Evolutionary conservation across 30 jellyfish, hydroid and myxozoan genomes (phyloP), one percentile per base, ranked within the genome.

Genomic region (Hydra vulgaris): DNA sequence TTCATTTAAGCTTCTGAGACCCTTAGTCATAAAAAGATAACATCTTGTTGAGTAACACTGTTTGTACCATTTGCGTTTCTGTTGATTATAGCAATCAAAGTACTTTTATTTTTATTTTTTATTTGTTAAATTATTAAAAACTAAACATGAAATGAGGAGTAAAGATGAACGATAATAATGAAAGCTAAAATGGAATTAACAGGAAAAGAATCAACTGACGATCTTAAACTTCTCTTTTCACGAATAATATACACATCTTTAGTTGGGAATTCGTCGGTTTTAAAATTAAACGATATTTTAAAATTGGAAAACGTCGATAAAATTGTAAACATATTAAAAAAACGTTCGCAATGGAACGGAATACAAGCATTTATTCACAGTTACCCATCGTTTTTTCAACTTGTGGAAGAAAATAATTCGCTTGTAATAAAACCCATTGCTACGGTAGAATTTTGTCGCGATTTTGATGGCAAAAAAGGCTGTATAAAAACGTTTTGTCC

Each of bases 381-480:
- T 40, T 80, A 84, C 71, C 71, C 83, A 56, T 70, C 86, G 54
- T 53, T 81, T 53, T 84, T 84, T 61, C 27, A 19, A 66, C 74
- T 84, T 7, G 26, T 86, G 18, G 83, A 81, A 26, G 92, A 88
- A 26, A 79, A 77, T 15, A 88, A 94, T n/a, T 24, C 78, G 16
- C 70, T 66, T 23, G 81, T 85, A 24, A 71, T 90, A 7, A 83
- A 79, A 40, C 82, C 98, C 18, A 81, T 86, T 26, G 90, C 81
- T 18, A 83, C 78, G 26, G 87, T 91, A 18, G 96, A 91, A 70
- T 91, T 91, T 80, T 91, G 98, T 74, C 86, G 92, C 21, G 85
- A 79, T 71, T 91, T 91, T 71, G 96, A 91, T 54, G 87, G 98
- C 56, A 91, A 91, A 53, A 86, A 80, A 55, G 96, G 96, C 22